Evolutionary conservation across 2,113 vertebrate species (phyloP).

Genomic region (Daphoenositta chrysoptera): DNA sequence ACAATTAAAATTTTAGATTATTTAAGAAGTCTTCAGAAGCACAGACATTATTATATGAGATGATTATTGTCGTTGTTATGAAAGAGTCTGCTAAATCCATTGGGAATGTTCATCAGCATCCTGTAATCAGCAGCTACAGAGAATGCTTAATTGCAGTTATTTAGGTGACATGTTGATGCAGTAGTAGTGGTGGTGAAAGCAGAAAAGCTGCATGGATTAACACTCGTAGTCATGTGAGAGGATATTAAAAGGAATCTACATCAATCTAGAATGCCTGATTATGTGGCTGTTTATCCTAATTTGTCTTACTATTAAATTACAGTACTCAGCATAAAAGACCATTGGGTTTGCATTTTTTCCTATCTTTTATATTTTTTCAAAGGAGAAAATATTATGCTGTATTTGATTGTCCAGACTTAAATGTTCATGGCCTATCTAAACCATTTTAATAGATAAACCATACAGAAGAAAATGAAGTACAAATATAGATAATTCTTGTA

Average conservation of each 20-base stretch:
- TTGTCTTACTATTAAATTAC: conserved; percentile 42
- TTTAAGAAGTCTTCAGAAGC: conserved; percentile 75
- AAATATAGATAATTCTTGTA: neutral
- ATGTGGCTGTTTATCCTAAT: conserved; percentile 40
- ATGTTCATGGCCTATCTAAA: neutral
- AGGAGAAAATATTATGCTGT: neutral
- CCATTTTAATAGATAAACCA: neutral
- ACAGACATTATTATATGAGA: conserved; percentile 73
- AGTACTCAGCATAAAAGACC: conserved; percentile 8
- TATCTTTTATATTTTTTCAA: neutral
- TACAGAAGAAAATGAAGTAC: neutral
- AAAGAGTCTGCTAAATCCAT: conserved; percentile 71
- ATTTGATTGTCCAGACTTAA: neutral
- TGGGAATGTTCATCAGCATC: conserved; percentile 79
- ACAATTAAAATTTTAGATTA: conserved; percentile 80
- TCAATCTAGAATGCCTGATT: conserved; percentile 36
- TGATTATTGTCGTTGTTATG: conserved; percentile 77
- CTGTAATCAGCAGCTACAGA: conserved; percentile 73
- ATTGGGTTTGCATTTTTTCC: neutral
- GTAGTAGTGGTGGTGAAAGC: conserved; percentile 61
- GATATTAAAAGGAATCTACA: conserved; percentile 63
- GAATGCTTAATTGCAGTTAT: conserved; percentile 79
- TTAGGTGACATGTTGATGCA: conserved; percentile 77
- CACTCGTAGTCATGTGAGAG: conserved; percentile 33
- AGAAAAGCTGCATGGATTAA: conserved; percentile 67